Evolutionary conservation across 2,113 vertebrate species (phyloP).

Genomic region (Argyrosomus japonicus): DNA sequence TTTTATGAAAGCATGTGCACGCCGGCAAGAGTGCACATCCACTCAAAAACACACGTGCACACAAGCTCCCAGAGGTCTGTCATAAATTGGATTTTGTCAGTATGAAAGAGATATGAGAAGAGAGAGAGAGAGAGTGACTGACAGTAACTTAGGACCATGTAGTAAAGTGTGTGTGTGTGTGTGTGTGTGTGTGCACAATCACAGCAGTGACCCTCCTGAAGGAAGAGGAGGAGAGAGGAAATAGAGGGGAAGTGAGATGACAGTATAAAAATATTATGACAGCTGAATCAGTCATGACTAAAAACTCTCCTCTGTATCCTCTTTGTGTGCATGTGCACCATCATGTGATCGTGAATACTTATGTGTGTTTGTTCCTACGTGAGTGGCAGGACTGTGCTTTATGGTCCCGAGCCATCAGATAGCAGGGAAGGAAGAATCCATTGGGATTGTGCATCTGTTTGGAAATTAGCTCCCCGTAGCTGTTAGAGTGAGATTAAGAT

Average conservation of each 20-base stretch:
- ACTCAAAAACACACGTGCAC: background rate
- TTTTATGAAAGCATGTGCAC: slow-evolving; percentile 47
- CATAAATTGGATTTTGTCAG: slow-evolving; percentile 74
- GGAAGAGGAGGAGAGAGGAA: slow-evolving; percentile 1
- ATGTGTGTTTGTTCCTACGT: slow-evolving; percentile 19
- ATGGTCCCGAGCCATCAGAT: slow-evolving; percentile 46
- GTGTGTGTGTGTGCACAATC: background rate
- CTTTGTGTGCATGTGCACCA: slow-evolving; percentile 15
- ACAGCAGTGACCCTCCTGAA: slow-evolving; percentile 15
- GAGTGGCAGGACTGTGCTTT: slow-evolving; percentile 46
- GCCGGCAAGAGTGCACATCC: slow-evolving; percentile 32
- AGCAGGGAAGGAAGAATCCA: slow-evolving; percentile 23
- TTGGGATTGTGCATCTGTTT: slow-evolving; percentile 48
- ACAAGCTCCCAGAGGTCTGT: slow-evolving; percentile 26
- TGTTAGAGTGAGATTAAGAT: slow-evolving; percentile 54
- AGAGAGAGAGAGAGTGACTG: slow-evolving; percentile 12
- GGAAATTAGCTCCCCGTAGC: slow-evolving; percentile 42
- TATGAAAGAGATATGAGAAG: slow-evolving; percentile 44
- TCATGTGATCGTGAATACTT: slow-evolving; percentile 31
- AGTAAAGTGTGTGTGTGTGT: slow-evolving; percentile 31
- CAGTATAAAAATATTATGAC: slow-evolving; percentile 42
- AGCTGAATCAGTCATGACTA: slow-evolving; percentile 26
- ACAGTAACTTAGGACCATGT: slow-evolving; percentile 23
- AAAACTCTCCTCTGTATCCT: slow-evolving; percentile 32
- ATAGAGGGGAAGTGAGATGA: slow-evolving; percentile 23